Base-by-base conservation (phyloP, 2,113 vertebrate genomes). In the Ursus arctos region DNA sequence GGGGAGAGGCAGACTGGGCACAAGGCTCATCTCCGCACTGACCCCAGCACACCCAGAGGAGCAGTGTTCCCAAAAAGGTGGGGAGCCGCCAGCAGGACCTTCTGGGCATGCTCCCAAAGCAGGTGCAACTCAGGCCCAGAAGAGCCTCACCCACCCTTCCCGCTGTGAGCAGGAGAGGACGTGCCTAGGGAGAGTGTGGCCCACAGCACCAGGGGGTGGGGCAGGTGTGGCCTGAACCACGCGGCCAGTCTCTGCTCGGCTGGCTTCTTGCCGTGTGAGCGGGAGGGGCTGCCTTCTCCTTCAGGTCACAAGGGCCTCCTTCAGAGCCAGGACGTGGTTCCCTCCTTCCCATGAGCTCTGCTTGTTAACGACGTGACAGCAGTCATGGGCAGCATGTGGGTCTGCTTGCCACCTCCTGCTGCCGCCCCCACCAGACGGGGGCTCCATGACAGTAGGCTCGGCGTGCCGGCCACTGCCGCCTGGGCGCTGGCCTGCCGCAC, bases 221-320 rank as follows among this genome's bases (percentile, higher is more conserved):
- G 13, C 0, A 0, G 0, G 0, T 18, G 72, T 28, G n/a, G 1
- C 24, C 28, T 19, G 31, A 47, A 33, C 24, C 43, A 18, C 10
- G 0, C 0, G 1, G 15, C 18, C 13, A 0, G 2, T 49, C 74
- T 57, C 74, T 57, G 47, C 18, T 24, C 2, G 83, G 24, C 36
- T 36, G 63, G 63, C 49, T 26, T 89, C 88, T 36, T 4, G 11
- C 36, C 1, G 0, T 2, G 3, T 1, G 11, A 31, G 59, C 11
- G 40, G 53, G 31, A 65, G 40, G 21, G 11, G 4, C 22, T 24
- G n/a, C 57, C 43, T 80, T 84, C 49, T 47, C 26, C 22, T 43
- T 3, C 12, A 26, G 9, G 61, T 63, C 13, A 36, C 26, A 19
- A 43, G 36, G 24, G n/a, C 7, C 49, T 77, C 55, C 51, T 40